Evolutionary conservation across 53 echinoderm and acorn worm genomes (phyloP), one percentile per base, ranked within the genome.

Genomic region (Hippasteria phrygiana): DNA sequence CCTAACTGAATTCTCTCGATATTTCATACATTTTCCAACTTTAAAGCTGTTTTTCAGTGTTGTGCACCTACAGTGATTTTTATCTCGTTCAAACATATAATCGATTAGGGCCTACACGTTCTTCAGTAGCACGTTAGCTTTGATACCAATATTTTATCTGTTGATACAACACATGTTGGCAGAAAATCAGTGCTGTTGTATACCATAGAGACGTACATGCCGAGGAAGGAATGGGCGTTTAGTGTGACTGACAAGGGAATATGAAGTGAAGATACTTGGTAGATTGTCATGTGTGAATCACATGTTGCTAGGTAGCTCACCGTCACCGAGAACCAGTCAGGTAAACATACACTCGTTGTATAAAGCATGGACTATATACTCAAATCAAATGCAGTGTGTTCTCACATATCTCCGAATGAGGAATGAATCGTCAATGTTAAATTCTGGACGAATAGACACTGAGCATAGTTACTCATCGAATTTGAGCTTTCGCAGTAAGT

Each of bases 41-140:
- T 59, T 59, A 18, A 33, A 16, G 5, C 22, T 24, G 34, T 8
- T 54, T 28, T 78, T 54, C 9, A 32, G n/a, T 78, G 22, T 54
- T 26, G 78, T 33, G 39, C 18, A 78, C 55, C 36, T n/a, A n/a
- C 75, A 2, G 31, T 20, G 9, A 59, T 40, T 78, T 6, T 76
- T 56, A 78, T 78, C 78, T 77, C 51, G 53, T 75, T 77, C 48
- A 55, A 77, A 54, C 37, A 55, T 35, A 39, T 62, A 48, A 24
- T 18, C 26, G 73, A 73, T 73, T 48, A 56, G 32, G 8, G 67
- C 9, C 12, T 66, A 78, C 73, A 22, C 4, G 40, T 33, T 38
- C 36, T 40, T 55, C 77, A 36, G 78, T 78, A 78, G 78, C 78
- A 78, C 55, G 56, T 41, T 10, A 32, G 66, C 35, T 48, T 24